These are phyloP conservation scores for Beris chalybata DNA, from an alignment of 2,888 invertebrate genomes.

Conservation along the genomic window DNA sequence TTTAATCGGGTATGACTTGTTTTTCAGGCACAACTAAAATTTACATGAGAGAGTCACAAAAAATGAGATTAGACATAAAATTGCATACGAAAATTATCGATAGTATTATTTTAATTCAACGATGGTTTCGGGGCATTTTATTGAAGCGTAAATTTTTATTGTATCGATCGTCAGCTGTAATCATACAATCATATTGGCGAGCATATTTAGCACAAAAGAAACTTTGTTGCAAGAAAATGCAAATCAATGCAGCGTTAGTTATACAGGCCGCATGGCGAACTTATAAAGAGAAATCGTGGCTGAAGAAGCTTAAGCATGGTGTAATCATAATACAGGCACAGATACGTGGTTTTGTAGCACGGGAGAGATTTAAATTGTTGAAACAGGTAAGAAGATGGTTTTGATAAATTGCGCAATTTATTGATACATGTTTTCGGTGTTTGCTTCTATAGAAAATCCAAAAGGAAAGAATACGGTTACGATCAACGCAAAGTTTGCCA, in stretches of 20 bases:
- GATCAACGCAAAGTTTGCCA: slow-evolving; percentile 57
- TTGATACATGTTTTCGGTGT: slow-evolving; percentile 52
- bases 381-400: slow-evolving; percentile 47
- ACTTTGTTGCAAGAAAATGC: slow-evolving; percentile 57
- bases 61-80: slow-evolving; percentile 86
- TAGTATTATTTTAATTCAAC: slow-evolving; percentile 86
- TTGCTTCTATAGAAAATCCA: slow-evolving; percentile 41
- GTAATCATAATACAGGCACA: slow-evolving; percentile 71
- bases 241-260: slow-evolving; percentile 63
- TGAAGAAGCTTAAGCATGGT: slow-evolving; percentile 63
- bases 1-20: background rate
- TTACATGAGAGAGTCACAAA: slow-evolving; percentile 91
- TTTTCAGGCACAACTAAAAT: slow-evolving; percentile 79
- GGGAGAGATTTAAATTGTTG: slow-evolving; percentile 60
- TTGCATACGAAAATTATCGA: slow-evolving; percentile 93
- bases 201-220: slow-evolving; percentile 66
- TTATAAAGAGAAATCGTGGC: slow-evolving; percentile 68
- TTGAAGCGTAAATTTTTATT: slow-evolving; percentile 77
- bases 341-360: slow-evolving; percentile 67
- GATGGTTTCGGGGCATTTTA: slow-evolving; percentile 84
- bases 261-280: slow-evolving; percentile 83
- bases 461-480: slow-evolving; percentile 43
- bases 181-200: slow-evolving; percentile 74
- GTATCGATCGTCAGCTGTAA: slow-evolving; percentile 71
- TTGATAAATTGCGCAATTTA: slow-evolving; percentile 39